A percentile compares a stretch with the other conserved stretches of the same genome.
phyloP scores from a whole-genome alignment of 2,113 vertebrate genomes.

The Xiphorhynchus elegans region DNA sequence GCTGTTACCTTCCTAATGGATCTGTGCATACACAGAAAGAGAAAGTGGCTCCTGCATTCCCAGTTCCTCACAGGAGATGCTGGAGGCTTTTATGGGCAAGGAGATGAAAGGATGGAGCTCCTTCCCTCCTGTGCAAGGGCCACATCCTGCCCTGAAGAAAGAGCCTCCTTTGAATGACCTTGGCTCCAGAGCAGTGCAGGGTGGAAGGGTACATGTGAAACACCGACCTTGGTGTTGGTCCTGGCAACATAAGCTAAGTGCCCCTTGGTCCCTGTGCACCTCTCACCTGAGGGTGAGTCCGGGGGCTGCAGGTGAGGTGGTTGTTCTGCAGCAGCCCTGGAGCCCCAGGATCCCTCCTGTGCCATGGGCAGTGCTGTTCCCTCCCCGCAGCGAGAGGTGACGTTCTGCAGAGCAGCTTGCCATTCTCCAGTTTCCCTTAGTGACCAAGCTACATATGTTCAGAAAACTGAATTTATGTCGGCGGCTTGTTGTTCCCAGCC shows the following conservation, averaged over 20 bases:
- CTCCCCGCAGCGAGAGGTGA: not conserved
- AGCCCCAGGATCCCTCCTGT: not conserved
- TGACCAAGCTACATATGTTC: constrained; percentile 68
- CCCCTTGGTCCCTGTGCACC: not conserved
- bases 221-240: not conserved
- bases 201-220: fast-evolving
- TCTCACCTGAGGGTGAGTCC: not conserved
- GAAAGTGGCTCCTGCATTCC: fast-evolving
- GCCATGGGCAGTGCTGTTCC: fast-evolving
- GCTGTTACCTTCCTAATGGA: not conserved
- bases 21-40: not conserved
- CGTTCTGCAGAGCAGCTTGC: constrained; percentile 50
- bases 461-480: constrained; percentile 68
- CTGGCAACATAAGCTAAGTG: fast-evolving
- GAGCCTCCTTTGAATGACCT: not conserved
- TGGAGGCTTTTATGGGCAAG: not conserved
- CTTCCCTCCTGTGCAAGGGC: not conserved
- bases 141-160: not conserved
- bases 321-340: not conserved
- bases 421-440: constrained; percentile 54
- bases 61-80: not conserved
- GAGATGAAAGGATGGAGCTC: not conserved
- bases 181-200: too few species aligned
- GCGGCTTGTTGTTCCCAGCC: constrained; percentile 33
- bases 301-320: fast-evolving